Conservation (phyloP, 2,113 vertebrate species). For the Physeter macrocephalus region DNA sequence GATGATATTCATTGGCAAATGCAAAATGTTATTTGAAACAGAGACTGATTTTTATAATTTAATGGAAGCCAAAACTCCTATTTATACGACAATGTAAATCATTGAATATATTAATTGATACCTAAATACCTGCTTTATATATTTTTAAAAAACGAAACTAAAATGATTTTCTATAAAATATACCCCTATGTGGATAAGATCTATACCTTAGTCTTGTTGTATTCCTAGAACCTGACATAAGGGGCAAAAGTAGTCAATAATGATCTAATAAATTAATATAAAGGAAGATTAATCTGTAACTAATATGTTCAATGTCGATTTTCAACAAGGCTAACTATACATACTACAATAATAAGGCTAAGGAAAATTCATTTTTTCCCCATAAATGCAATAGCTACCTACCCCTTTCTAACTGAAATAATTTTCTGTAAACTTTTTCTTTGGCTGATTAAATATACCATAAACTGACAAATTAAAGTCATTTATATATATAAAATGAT, state of each 20-base stretch:
- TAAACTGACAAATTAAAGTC: not conserved
- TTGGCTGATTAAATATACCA: slow-evolving; percentile 28
- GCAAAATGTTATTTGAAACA: not conserved
- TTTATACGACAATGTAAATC: not conserved
- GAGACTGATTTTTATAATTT: not conserved
- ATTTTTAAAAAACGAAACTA: not conserved
- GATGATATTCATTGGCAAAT: not conserved
- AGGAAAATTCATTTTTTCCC: not conserved
- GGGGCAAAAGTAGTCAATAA: not conserved
- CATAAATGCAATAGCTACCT: not conserved
- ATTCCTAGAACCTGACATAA: not conserved
- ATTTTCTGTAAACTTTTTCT: not conserved
- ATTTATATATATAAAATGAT: not conserved
- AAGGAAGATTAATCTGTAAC: not conserved
- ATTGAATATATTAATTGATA: not conserved
- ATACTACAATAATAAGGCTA: not conserved
- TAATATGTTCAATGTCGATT: not conserved
- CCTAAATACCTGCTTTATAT: not conserved
- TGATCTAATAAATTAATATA: not conserved
- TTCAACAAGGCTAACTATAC: not conserved
- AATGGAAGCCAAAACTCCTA: not conserved
- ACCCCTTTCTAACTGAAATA: not conserved
- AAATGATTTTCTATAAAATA: not conserved
- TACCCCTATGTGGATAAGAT: not conserved
- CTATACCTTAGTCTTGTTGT: not conserved